Percentiles rank a stretch among this genome's conserved stretches.
Conservation (phyloP, 2,797 vertebrate genomes). For the Paedocypris micromegethes region DNA sequence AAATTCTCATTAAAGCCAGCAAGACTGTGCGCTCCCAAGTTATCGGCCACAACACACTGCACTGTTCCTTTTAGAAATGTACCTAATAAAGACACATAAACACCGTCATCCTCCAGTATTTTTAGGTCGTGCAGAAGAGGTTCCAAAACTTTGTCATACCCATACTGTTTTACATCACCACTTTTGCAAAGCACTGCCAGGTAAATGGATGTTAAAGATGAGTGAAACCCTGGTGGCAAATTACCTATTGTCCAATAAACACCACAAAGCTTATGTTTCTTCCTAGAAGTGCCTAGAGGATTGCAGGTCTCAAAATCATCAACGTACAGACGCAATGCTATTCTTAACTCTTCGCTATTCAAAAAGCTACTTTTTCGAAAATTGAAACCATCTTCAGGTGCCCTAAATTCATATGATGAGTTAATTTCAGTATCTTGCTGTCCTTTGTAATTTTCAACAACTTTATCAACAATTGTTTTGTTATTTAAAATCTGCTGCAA, state of each 20-base stretch:
- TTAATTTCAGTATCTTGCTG: not conserved
- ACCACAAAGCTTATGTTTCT: not conserved
- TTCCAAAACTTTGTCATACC: not conserved
- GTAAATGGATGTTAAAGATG: not conserved
- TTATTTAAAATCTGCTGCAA: not conserved
- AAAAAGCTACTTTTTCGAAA: not conserved
- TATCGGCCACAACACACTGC: not conserved
- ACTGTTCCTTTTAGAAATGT: not conserved
- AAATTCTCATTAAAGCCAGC: conserved; percentile 2
- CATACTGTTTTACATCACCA: not conserved
- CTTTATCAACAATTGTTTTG: not conserved
- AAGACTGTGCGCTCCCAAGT: not conserved
- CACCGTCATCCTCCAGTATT: not conserved
- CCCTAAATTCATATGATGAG: not conserved
- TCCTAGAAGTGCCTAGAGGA: not conserved
- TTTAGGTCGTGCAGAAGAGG: not conserved
- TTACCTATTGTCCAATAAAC: not conserved
- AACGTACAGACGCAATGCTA: not conserved
- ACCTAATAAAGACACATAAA: not conserved
- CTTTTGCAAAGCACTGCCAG: not conserved
- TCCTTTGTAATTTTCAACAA: not conserved
- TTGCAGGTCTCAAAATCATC: not conserved
- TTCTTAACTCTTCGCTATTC: not conserved
- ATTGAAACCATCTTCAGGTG: not conserved
- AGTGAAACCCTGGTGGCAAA: not conserved